Percentiles rank a stretch among this genome's conserved stretches.
These are phyloP conservation scores for Aphyosemion australe DNA, from an alignment of 2,113 vertebrate genomes.

Conservation along the genomic window DNA sequence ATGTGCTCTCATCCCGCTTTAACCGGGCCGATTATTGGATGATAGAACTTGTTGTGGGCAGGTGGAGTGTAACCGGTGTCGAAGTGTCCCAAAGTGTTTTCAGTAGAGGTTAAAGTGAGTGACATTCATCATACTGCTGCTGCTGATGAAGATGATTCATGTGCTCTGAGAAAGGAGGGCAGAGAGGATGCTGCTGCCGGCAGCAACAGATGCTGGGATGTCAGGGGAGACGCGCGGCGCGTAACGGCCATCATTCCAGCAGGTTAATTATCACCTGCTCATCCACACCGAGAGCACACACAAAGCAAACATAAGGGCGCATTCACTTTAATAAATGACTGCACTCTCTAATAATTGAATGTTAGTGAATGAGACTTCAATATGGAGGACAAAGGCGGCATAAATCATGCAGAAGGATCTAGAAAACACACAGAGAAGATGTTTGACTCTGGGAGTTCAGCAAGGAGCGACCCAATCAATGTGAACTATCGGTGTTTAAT, in stretches of 20 bases:
- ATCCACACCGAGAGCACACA: slow-evolving; percentile 12
- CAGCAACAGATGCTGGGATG: slow-evolving; percentile 53
- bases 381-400: too few species aligned
- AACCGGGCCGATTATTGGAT: too few species aligned
- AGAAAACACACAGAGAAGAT: too few species aligned
- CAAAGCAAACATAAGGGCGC: neutral
- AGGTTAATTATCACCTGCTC: slow-evolving; percentile 68
- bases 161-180: slow-evolving; percentile 28
- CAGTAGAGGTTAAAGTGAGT: slow-evolving; percentile 43
- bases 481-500: slow-evolving; percentile 42
- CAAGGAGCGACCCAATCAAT: slow-evolving; percentile 49
- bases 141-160: slow-evolving; percentile 49
- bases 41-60: neutral
- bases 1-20: too few species aligned
- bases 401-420: too few species aligned
- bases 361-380: neutral
- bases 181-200: slow-evolving; percentile 19
- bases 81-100: slow-evolving; percentile 25
- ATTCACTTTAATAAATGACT: slow-evolving; percentile 22
- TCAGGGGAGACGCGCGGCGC: slow-evolving; percentile 14
- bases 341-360: slow-evolving; percentile 2
- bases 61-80: slow-evolving; percentile 28
- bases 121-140: slow-evolving; percentile 36
- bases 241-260: slow-evolving; percentile 29
- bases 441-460: slow-evolving; percentile 23